Conservation (phyloP, 2,113 vertebrate genomes). For the Festucalex cinctus region DNA sequence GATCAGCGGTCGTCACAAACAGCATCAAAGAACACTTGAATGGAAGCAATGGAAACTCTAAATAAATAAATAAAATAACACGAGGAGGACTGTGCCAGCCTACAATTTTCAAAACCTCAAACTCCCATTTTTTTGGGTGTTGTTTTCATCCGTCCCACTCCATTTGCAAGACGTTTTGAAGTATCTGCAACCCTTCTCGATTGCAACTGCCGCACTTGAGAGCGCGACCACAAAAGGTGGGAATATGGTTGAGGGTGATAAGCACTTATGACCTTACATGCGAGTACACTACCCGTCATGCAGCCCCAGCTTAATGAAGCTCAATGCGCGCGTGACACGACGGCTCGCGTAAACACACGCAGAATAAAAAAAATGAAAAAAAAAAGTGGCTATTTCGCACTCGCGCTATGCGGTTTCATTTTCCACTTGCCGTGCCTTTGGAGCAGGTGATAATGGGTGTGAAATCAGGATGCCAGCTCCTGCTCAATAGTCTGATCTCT, state of each 20-base stretch:
- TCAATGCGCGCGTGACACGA: constrained; percentile 24
- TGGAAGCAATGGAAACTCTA: constrained; percentile 8
- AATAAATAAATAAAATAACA: constrained; percentile 8
- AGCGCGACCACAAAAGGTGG: constrained; percentile 1
- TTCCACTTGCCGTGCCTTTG: constrained; percentile 39
- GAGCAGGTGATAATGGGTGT: constrained; percentile 60
- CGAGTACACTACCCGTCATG: constrained; percentile 1
- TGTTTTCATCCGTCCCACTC: neutral
- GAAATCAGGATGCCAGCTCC: constrained; percentile 48
- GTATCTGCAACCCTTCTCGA: neutral
- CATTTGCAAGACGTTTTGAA: neutral
- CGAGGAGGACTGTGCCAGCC: neutral
- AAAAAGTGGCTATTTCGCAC: constrained; percentile 46
- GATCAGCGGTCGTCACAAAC: constrained; percentile 32
- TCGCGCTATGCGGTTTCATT: constrained; percentile 41
- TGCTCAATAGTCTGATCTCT: constrained; percentile 22
- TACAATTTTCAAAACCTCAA: neutral
- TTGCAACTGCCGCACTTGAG: neutral
- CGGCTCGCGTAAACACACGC: constrained; percentile 12
- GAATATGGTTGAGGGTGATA: constrained; percentile 23
- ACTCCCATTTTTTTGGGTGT: neutral
- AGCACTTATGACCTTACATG: constrained; percentile 32
- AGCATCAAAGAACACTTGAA: constrained; percentile 26
- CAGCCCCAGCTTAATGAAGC: constrained; percentile 18
- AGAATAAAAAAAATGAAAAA: constrained; percentile 21